Conservation (phyloP, 2,888 invertebrate species). For the Blomia tropicalis region DNA sequence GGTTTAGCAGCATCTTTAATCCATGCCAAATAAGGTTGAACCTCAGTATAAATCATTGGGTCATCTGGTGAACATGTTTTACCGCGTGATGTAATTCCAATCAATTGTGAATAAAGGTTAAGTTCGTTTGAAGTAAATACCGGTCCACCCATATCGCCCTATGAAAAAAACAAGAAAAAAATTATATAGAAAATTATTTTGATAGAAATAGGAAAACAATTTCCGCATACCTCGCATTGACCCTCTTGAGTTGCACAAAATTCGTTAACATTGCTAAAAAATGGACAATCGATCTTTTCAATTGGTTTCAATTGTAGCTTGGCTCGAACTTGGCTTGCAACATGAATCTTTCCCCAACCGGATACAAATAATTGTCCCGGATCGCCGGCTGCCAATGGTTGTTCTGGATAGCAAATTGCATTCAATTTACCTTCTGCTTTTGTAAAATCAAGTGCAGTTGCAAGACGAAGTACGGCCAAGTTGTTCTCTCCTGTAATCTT, state of each 20-base stretch:
- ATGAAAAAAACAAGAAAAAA: not conserved
- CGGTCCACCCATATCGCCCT: constrained; percentile 22
- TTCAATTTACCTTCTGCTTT: constrained; percentile 20
- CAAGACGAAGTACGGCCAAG: constrained; percentile 11
- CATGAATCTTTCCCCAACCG: constrained; percentile 20
- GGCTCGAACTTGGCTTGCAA: not conserved
- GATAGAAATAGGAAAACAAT: not conserved
- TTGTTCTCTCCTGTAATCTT: constrained; percentile 15
- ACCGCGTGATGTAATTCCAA: constrained; percentile 17
- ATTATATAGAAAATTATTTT: not conserved
- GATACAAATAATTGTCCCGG: constrained; percentile 8
- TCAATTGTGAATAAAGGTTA: not conserved
- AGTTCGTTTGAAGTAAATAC: constrained; percentile 8
- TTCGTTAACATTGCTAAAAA: not conserved
- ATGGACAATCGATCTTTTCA: constrained; percentile 10
- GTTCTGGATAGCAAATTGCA: constrained; percentile 11
- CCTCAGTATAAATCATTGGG: constrained; percentile 15
- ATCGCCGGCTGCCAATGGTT: not conserved
- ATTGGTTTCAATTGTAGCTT: constrained; percentile 17
- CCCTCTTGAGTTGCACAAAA: constrained; percentile 19
- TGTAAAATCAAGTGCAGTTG: constrained; percentile 16
- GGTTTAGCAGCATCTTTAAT: constrained; percentile 21
- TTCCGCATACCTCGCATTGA: constrained; percentile 20
- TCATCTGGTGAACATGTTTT: constrained; percentile 9
- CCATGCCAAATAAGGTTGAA: constrained; percentile 17